phyloP scores from a whole-genome alignment of 1,140 invertebrate genomes.

The Hirudo medicinalis region DNA sequence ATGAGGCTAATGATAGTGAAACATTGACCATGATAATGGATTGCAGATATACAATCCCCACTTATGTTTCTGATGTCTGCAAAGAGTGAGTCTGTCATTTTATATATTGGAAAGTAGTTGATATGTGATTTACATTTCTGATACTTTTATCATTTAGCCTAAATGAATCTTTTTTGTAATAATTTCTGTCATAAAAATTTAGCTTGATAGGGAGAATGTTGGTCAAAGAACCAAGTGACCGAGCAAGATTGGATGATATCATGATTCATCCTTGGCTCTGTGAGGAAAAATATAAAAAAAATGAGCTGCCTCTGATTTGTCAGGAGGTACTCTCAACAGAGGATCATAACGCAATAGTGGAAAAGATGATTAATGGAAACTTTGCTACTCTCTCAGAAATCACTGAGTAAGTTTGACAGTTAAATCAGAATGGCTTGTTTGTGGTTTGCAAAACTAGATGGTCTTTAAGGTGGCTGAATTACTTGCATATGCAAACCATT shows the following conservation, averaged over 20 bases:
- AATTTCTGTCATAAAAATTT: slow-evolving; percentile 15
- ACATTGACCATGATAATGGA: slow-evolving; percentile 99
- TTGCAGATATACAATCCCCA: slow-evolving; percentile 87
- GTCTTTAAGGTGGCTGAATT: no score
- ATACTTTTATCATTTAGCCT: not conserved
- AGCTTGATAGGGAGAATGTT: slow-evolving; percentile 82
- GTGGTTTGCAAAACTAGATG: no score
- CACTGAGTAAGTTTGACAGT: slow-evolving; percentile 53
- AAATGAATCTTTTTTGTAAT: not conserved
- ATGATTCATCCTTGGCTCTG: slow-evolving; percentile 67
- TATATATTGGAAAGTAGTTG: not conserved
- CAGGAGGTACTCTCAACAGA: slow-evolving; percentile 73
- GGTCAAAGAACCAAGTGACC: slow-evolving; percentile 73
- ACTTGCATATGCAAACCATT: no score
- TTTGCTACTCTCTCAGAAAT: slow-evolving; percentile 89
- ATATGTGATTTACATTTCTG: not conserved
- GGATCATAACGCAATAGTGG: slow-evolving; percentile 76
- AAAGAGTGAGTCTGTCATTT: slow-evolving; percentile 49
- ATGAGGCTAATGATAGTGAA: slow-evolving; percentile 97
- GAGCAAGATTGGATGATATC: slow-evolving; percentile 76
- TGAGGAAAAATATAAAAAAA: slow-evolving; percentile 17
- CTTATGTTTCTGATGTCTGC: slow-evolving; percentile 72
- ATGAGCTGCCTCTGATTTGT: slow-evolving; percentile 60
- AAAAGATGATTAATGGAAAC: slow-evolving; percentile 85
- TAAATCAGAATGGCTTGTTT: not conserved